Evolutionary conservation across 2,797 vertebrate species (phyloP), one percentile per base, ranked within the genome.

Genomic region (Argya squamiceps): DNA sequence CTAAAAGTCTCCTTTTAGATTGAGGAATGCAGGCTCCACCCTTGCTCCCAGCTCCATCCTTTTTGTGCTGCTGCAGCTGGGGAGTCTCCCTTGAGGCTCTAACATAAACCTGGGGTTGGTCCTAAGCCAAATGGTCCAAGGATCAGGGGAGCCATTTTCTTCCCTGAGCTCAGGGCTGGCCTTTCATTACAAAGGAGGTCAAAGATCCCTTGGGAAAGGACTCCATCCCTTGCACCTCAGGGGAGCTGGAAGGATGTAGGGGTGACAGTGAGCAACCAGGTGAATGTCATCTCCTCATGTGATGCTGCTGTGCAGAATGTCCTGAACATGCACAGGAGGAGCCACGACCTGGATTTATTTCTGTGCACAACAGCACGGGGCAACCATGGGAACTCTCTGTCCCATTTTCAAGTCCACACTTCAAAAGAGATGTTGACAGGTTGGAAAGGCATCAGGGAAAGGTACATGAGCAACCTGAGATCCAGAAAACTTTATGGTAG

Each of bases 21-120:
- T 94, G 95, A 94, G 96, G 96, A 96, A 96, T 96, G 96, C 87
- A 95, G 84, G 69, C 95, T 95, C 96, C 96, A 95, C 96, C 96
- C 96, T 97, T 89, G 96, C 96, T 97, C 74, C 92, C 80, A 97
- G 96, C 96, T 91, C 93, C 93, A 94, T 96, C 88, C 63, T 97
- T 97, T 92, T 89, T 88, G 87, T 96, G 93, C 79, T 94, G 79
- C 79, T 96, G 91, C 93, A 96, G 96, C 93, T 97, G 96, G 93
- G 88, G 92, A 97, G 89, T 94, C 93, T 96, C 87, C 95, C 96
- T 96, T 30, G 81, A 91, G 96, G 96, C 93, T 96, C 89, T 83
- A 59, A 95, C 89, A 95, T 92, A 88, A 95, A 94, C 70, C 93
- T 76, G 79, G 47, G 59, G 5, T 63, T 96, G 96, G 85, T 94